Evolutionary conservation across 2,797 vertebrate genomes (phyloP).

Genomic region (Euthynnus affinis): DNA sequence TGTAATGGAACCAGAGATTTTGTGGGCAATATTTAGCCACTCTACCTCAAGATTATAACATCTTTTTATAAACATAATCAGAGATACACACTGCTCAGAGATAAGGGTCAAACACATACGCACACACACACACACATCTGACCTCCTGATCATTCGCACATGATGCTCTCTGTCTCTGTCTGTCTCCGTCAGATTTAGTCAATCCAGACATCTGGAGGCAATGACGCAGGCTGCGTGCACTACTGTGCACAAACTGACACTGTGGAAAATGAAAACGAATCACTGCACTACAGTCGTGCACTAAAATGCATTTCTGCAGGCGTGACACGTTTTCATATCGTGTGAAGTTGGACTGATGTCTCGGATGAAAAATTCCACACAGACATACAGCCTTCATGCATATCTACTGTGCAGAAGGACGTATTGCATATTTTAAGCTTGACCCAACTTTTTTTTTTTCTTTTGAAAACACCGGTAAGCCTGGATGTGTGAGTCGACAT

Average conservation of each 20-base stretch:
- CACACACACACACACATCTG: too few species aligned
- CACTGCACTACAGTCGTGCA: not conserved
- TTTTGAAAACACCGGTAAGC: not conserved
- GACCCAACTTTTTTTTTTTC: not conserved
- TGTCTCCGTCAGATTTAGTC: not conserved
- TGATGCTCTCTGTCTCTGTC: not conserved
- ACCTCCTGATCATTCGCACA: not conserved
- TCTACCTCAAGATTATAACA: not conserved
- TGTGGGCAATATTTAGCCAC: too few species aligned
- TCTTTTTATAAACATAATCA: not conserved
- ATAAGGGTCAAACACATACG: not conserved
- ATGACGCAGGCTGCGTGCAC: constrained; percentile 33
- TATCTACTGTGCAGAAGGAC: not conserved
- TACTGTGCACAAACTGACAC: not conserved
- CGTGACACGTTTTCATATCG: constrained; percentile 22
- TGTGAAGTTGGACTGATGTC: constrained; percentile 14
- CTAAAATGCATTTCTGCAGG: constrained; percentile 25
- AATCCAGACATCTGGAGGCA: constrained; percentile 23
- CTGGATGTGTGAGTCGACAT: not conserved
- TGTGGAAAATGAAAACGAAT: not conserved
- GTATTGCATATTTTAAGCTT: not conserved
- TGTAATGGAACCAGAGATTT: not conserved
- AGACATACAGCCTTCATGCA: not conserved
- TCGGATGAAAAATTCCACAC: constrained; percentile 12
- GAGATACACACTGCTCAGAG: not conserved